A percentile compares a stretch with the other conserved stretches of the same genome.
phyloP scores from a whole-genome alignment of 2,113 vertebrate species.

The Corythoichthys haematopterus region DNA sequence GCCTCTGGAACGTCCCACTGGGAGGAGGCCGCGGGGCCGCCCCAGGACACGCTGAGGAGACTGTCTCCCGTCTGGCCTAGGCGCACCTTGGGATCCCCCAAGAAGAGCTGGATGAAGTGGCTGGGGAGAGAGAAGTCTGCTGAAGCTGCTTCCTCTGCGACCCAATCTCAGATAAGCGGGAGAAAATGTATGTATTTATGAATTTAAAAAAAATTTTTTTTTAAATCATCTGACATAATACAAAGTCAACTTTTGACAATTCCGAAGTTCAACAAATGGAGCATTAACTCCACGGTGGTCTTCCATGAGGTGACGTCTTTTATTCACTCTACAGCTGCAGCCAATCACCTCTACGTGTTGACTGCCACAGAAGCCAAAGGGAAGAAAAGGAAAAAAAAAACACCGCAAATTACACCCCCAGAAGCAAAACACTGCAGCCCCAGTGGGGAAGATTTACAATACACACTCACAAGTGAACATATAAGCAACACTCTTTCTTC shows the following conservation, averaged over 20 bases:
- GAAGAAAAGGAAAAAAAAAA: conserved; percentile 20
- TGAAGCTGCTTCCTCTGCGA: too few species aligned
- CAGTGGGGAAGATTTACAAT: conserved; percentile 37
- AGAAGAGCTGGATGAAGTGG: too few species aligned
- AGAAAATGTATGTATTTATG: too few species aligned
- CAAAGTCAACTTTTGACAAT: conserved; percentile 24
- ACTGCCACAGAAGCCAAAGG: conserved; percentile 19
- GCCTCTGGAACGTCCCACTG: too few species aligned
- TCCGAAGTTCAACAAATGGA: conserved; percentile 14
- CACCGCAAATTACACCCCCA: conserved; percentile 27
- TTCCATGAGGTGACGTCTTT: conserved; percentile 29
- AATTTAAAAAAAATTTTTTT: too few species aligned
- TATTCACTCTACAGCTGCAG: conserved; percentile 31
- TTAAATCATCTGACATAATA: conserved; percentile 6
- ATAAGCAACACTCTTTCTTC: conserved; percentile 52
- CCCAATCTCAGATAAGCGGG: too few species aligned
- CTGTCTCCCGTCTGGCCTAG: too few species aligned
- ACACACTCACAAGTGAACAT: conserved; percentile 44
- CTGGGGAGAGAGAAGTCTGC: too few species aligned
- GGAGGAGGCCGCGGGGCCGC: too few species aligned
- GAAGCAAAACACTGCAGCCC: conserved; percentile 45
- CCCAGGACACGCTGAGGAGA: too few species aligned
- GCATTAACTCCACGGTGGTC: conserved; percentile 10
- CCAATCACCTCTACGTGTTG: conserved; percentile 20
- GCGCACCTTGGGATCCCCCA: too few species aligned